Base-by-base conservation (phyloP, 1,140 invertebrate species). In the Dysdera silvatica region DNA sequence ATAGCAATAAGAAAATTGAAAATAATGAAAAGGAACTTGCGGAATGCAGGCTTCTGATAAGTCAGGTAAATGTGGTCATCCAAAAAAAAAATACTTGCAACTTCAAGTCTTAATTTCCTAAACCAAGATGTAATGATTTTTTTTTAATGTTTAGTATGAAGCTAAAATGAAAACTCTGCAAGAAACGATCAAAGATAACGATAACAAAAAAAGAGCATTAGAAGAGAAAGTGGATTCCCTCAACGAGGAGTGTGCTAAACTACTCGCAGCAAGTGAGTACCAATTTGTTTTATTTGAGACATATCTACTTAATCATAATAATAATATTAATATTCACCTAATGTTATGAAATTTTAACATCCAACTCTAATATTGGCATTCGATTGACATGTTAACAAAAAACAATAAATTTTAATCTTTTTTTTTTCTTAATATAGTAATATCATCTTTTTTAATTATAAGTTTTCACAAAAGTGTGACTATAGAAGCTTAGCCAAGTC, bases 201-300 rank as follows among this genome's bases (percentile, higher is more conserved):
- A 99, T 71, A 86, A 88, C 65, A 92, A 94, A 76, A 98, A 98
- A 78, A 82, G 94, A 41, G 81, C 87, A 47, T 80, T 98, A n/a
- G 95, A 98, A 75, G 94, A 98, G 73, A 85, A 89, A 68, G 86
- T 98, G 1, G 95, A 99, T 75, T 82, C 87, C 3, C 79, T 98
- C 54, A 86, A 90, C 57, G 80, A 80, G 65, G 92, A 98, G 73
- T 90, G 90, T 73, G 91, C 92, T 24, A 91, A 93, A 71, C 77
- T 96, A 32, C 90, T 88, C 71, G 89, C 89, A 10, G 65, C 65
- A 58, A 57, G 63, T 65, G 40, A 32, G 56, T 37, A n/a, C n/a
- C n/a, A n/a, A n/a, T n/a, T n/a, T n/a, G n/a, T n/a, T n/a, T n/a
- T n/a, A n/a, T n/a, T n/a, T n/a, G n/a, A n/a, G n/a, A n/a, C n/a